Conservation (phyloP, 2,797 vertebrate genomes). For the Atherinosoma microstoma region DNA sequence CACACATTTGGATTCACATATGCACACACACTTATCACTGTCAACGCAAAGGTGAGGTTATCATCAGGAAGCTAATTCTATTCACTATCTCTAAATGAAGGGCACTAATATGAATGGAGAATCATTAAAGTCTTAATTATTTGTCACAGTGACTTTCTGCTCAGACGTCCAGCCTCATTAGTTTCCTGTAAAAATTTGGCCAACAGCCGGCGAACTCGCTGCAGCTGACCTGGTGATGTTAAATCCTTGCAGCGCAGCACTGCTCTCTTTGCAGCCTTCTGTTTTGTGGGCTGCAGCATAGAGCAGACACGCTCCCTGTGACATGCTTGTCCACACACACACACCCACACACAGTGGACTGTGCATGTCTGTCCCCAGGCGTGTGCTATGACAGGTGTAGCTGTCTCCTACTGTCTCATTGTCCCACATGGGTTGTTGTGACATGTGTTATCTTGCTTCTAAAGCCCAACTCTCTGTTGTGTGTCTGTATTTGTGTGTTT, state of each 20-base stretch:
- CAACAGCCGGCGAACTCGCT: constrained; percentile 11
- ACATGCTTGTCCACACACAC: constrained; percentile 55
- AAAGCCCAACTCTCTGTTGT: constrained; percentile 51
- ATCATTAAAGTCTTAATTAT: constrained; percentile 74
- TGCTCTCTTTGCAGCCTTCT: constrained; percentile 31
- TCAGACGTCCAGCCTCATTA: constrained; percentile 63
- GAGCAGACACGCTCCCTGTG: constrained; percentile 44
- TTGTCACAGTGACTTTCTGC: constrained; percentile 61
- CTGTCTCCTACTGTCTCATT: constrained; percentile 78
- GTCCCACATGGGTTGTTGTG: constrained; percentile 82
- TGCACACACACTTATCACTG: constrained; percentile 62
- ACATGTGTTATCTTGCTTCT: constrained; percentile 80
- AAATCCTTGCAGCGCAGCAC: constrained; percentile 30
- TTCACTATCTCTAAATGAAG: constrained; percentile 70
- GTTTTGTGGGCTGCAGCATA: constrained; percentile 43
- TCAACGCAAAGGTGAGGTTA: constrained; percentile 73
- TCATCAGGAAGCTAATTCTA: constrained; percentile 74
- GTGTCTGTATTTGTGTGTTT: constrained; percentile 64
- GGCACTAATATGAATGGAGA: constrained; percentile 64
- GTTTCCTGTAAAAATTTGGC: constrained; percentile 31
- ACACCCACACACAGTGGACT: constrained; percentile 40
- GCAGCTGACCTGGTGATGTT: constrained; percentile 38
- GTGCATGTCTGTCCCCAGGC: constrained; percentile 70
- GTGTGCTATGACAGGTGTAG: constrained; percentile 82
- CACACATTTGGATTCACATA: constrained; percentile 34